These are phyloP conservation scores for Anoplius nigerrimus DNA, from an alignment of 2,888 invertebrate species.

Conservation along the genomic window DNA sequence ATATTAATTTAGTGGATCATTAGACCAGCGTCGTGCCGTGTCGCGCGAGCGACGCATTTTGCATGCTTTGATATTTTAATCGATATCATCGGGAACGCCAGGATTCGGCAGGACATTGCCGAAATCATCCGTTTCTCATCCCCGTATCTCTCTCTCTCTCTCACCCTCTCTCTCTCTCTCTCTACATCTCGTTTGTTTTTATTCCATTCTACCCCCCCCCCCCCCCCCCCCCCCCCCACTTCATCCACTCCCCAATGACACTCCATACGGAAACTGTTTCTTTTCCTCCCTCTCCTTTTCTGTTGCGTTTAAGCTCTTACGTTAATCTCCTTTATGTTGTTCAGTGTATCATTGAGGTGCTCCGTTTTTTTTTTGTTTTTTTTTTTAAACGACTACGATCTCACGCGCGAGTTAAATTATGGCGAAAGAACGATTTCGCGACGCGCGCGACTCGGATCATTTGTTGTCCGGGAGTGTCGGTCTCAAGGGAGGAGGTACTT, in stretches of 20 bases:
- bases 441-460: too few relatives aligned
- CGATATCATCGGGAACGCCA: conserved; percentile 20
- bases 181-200: not conserved
- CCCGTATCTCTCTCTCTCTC: not conserved
- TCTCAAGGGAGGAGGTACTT: too few relatives aligned
- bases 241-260: too few relatives aligned
- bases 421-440: not conserved
- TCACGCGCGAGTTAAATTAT: conserved; percentile 46
- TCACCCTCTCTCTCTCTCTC: not conserved
- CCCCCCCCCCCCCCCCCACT: not conserved
- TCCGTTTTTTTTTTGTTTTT: conserved; percentile 39
- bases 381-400: conserved; percentile 51
- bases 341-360: conserved; percentile 46
- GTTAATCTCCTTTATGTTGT: not conserved
- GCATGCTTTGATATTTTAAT: conserved; percentile 44
- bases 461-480: too few relatives aligned
- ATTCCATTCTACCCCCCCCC: not conserved
- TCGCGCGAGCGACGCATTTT: conserved; percentile 28
- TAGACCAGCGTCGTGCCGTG: conserved; percentile 30
- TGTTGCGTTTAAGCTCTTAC: not conserved
- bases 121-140: too few relatives aligned
- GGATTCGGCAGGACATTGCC: not conserved
- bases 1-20: conserved; percentile 10
- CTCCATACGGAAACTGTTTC: conserved; percentile 20
- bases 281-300: conserved; percentile 6